These are phyloP conservation scores for Drosophila neocordata DNA, from an alignment of 1,140 invertebrate species.

Conservation along the genomic window DNA sequence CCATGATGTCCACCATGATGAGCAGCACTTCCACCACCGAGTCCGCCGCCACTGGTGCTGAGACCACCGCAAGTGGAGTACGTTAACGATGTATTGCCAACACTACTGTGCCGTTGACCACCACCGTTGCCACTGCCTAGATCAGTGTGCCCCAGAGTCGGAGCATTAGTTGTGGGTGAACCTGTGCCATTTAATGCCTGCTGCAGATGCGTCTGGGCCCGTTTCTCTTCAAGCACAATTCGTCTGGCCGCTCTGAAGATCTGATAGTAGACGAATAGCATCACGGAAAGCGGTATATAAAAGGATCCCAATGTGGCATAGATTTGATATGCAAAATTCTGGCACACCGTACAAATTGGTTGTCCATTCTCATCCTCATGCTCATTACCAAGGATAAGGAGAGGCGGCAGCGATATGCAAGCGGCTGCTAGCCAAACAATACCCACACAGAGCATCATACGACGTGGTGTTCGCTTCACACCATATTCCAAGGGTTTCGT, in stretches of 20 bases:
- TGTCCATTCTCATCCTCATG: constrained; percentile 85
- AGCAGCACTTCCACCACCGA: constrained; percentile 36
- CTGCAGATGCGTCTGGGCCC: constrained; percentile 92
- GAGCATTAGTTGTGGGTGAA: constrained; percentile 66
- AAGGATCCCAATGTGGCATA: constrained; percentile 95
- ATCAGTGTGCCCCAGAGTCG: constrained; percentile 69
- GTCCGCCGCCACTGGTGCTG: constrained; percentile 55
- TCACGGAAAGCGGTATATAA: constrained; percentile 94
- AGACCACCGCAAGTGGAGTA: constrained; percentile 72
- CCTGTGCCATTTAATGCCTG: constrained; percentile 88
- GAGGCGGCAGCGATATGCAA: constrained; percentile 93
- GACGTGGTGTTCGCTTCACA: constrained; percentile 91
- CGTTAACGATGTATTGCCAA: constrained; percentile 69
- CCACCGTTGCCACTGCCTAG: constrained; percentile 60
- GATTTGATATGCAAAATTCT: constrained; percentile 94
- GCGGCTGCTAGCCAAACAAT: constrained; percentile 95
- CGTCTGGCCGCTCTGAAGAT: constrained; percentile 93
- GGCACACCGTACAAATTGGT: constrained; percentile 91
- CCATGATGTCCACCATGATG: constrained; percentile 54
- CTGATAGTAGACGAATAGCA: constrained; percentile 96
- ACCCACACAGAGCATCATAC: constrained; percentile 93
- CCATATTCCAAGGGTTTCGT: constrained; percentile 95
- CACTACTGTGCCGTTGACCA: constrained; percentile 68
- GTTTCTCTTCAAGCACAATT: constrained; percentile 92
- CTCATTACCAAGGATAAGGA: constrained; percentile 94